Evolutionary conservation across 1,140 invertebrate genomes (phyloP).

Genomic region (Phymorhynchus buccinoides): DNA sequence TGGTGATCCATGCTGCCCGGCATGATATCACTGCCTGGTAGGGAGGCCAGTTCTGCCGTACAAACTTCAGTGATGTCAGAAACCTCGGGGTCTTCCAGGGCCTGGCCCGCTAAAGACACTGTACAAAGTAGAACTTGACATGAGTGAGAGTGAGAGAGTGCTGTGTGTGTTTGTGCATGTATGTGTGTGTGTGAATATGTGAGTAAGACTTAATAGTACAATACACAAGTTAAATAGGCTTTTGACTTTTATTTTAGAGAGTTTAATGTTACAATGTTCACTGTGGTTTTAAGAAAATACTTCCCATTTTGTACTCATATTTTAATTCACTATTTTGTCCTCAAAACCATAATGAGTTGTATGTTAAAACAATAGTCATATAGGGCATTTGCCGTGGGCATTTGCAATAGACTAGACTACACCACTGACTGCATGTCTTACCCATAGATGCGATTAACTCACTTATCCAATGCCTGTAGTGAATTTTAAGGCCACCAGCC

Average conservation of each 20-base stretch:
- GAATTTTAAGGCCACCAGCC: no score
- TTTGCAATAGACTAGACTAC: no score
- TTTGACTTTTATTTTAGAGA: neutral
- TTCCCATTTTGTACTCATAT: no score
- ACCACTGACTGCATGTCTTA: no score
- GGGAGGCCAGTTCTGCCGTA: conserved; percentile 52
- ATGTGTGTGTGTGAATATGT: neutral
- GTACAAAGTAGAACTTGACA: neutral
- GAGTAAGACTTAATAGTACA: neutral
- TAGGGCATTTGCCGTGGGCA: no score
- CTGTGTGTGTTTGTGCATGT: neutral
- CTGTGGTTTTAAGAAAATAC: no score
- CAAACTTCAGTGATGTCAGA: conserved; percentile 56
- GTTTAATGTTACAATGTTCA: neutral
- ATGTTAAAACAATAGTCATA: no score
- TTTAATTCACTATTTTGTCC: no score
- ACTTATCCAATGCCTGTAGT: no score
- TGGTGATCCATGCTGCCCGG: neutral
- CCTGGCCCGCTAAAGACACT: conserved; percentile 43
- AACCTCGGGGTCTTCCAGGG: conserved; percentile 64
- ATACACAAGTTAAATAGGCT: neutral
- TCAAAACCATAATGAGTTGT: no score
- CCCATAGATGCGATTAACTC: no score
- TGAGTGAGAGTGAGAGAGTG: neutral
- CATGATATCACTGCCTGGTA: conserved; percentile 18